Evolutionary conservation across 2,888 invertebrate genomes (phyloP), one percentile per base, ranked within the genome.

Genomic region (Aphrophora alni): DNA sequence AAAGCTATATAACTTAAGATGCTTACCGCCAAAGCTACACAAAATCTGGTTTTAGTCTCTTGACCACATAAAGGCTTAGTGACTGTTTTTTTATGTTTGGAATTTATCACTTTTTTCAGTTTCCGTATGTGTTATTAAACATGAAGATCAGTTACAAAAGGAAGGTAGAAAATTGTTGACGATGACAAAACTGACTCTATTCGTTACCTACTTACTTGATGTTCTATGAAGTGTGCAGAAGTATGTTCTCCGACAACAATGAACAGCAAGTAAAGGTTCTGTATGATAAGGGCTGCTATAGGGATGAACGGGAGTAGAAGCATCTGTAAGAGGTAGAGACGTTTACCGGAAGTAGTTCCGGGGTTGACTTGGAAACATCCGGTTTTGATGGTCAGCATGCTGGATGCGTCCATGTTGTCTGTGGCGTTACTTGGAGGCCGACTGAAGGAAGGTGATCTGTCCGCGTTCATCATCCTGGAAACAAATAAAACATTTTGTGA

Each of bases 281-380:
- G 96, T 28, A 95, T 93, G 86, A 96, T 95, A 83, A 96, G 91
- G 0, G 95, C 95, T 86, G 95, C 89, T 86, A 96, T 96, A 24
- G 96, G 96, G 84, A 96, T 95, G 89, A 96, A 96, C 12, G 95
- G 95, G 80, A 96, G 89, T 70, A 95, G 91, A 82, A 96, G 90
- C 90, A 96, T 94, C 88, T 93, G 93, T 85, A 93, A 87, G 83
- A 93, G 89, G 86, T 93, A 93, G 17, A 44, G 10, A 44, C 44
- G 44, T 14, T 44, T 44, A 10, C 44, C 44, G 12, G 44, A 44
- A 14, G 44, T 44, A 17, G 44, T 44, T 14, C 44, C 44, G 10
- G 44, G 44, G 44, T 44, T 44, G 12, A 44, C 44, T 7, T 14
- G 44, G 44, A 44, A 44, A 44, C 44, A 44, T 44, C 44, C 44